Evolutionary conservation across 64 coral and sea anemone species (phyloP), one percentile per base, ranked within the genome.

Genomic region (Porites lutea): DNA sequence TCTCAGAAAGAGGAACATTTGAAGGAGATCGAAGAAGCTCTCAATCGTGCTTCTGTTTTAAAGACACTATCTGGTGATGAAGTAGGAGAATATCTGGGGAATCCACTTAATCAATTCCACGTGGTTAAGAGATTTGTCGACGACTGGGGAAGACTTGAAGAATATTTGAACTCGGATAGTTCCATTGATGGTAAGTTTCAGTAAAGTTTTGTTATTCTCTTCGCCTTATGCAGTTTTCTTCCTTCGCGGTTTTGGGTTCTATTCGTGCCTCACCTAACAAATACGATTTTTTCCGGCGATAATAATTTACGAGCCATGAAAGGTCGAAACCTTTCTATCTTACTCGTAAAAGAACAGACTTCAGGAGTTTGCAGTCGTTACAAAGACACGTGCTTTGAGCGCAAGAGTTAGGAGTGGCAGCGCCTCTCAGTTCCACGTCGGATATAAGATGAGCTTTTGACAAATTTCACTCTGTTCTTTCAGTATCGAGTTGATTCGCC

Each of bases 51-150:
- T 21, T 66, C 78, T 21, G 52, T 59, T 58, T 27, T 88, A 2
- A 74, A 65, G 70, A 62, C 59, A 18, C 66, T 89, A 46, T 79
- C 70, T 18, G 80, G 69, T 59, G 50, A 65, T 7, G 86, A 88
- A 5, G 52, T 94, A 3, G 87, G 82, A 54, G 60, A 86, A n/a
- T 94, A 89, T 14, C 72, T 94, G 4, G 92, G 87, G 21, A 89
- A 89, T 75, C 92, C 92, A 2, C 44, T 94, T 15, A 94, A 74
- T 22, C 82, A 87, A 9, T 94, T 72, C 65, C 52, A 81, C 22
- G 51, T 89, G 59, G 80, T 94, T 13, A 94, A 75, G 48, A 83
- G 92, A 54, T 94, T 89, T 47, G 74, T 82, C 2, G 47, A 63
- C 5, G 74, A 70, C 43, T 94, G 92, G 92, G 92, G 86, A 48